phyloP scores from a whole-genome alignment of 2,113 vertebrate species.

The Pyxicephalus adspersus region DNA sequence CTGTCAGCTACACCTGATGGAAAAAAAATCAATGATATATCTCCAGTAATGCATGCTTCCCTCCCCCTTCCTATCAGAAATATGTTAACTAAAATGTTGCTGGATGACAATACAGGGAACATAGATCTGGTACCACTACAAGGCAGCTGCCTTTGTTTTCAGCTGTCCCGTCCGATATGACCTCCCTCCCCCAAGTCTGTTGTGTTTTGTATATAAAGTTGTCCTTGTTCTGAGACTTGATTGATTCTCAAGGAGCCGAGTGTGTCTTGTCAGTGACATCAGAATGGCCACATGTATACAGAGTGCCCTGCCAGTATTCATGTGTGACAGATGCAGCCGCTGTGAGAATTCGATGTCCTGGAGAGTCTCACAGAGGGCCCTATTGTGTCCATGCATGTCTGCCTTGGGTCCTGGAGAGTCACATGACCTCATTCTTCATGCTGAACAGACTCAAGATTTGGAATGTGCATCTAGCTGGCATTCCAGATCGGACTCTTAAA shows the following conservation, averaged over 20 bases:
- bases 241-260: background rate
- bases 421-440: background rate
- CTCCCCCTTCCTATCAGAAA: no score
- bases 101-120: no score
- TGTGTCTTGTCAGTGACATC: background rate
- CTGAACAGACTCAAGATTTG: no score
- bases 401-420: background rate
- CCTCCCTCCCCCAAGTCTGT: background rate
- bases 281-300: slow-evolving; percentile 4
- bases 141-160: no score
- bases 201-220: background rate
- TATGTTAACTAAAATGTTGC: no score
- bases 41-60: no score
- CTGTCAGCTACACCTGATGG: no score
- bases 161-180: background rate
- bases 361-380: background rate
- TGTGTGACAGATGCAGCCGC: slow-evolving; percentile 2
- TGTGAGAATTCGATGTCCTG: slow-evolving; percentile 12
- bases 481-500: no score
- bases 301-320: background rate
- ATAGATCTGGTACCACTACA: no score
- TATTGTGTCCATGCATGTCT: background rate
- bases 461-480: background rate
- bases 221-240: background rate
- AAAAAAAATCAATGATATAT: no score